Conservation (phyloP, 1,140 invertebrate genomes). For the Bilobella aurantiaca region DNA sequence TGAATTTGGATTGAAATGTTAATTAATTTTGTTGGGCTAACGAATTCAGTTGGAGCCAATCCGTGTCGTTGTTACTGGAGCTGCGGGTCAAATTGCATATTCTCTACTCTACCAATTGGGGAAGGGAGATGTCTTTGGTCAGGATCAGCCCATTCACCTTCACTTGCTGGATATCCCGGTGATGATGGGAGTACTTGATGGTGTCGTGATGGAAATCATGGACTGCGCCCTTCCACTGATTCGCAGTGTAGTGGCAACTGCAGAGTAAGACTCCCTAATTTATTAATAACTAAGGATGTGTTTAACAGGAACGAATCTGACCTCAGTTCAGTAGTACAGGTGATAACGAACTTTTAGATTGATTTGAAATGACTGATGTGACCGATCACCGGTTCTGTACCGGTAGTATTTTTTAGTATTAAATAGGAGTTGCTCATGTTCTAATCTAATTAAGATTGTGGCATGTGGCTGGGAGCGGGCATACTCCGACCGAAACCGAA, state of each 20-base stretch:
- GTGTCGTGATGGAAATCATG: constrained; percentile 92
- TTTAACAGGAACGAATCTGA: too few relatives aligned
- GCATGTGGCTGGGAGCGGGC: too few relatives aligned
- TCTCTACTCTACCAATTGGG: constrained; percentile 87
- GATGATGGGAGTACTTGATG: constrained; percentile 84
- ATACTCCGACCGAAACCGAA: too few relatives aligned
- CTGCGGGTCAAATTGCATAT: constrained; percentile 97
- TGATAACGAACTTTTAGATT: too few relatives aligned
- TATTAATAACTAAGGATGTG: too few relatives aligned
- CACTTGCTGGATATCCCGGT: constrained; percentile 88
- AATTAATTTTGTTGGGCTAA: neutral
- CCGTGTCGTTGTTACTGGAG: constrained; percentile 91
- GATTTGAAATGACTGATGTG: too few relatives aligned
- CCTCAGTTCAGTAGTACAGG: too few relatives aligned
- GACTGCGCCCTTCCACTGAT: constrained; percentile 88
- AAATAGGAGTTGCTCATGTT: too few relatives aligned
- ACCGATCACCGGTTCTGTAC: too few relatives aligned
- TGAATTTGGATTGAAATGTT: too few relatives aligned
- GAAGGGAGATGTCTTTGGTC: constrained; percentile 93
- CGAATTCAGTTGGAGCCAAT: constrained; percentile 61
- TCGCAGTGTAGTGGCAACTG: constrained; percentile 70
- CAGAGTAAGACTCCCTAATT: constrained; percentile 51
- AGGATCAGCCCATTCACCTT: constrained; percentile 74
- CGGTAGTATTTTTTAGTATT: too few relatives aligned
- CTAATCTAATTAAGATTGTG: too few relatives aligned